Evolutionary conservation across 2,113 vertebrate species (phyloP), one percentile per base, ranked within the genome.

Genomic region (Ictalurus furcatus): DNA sequence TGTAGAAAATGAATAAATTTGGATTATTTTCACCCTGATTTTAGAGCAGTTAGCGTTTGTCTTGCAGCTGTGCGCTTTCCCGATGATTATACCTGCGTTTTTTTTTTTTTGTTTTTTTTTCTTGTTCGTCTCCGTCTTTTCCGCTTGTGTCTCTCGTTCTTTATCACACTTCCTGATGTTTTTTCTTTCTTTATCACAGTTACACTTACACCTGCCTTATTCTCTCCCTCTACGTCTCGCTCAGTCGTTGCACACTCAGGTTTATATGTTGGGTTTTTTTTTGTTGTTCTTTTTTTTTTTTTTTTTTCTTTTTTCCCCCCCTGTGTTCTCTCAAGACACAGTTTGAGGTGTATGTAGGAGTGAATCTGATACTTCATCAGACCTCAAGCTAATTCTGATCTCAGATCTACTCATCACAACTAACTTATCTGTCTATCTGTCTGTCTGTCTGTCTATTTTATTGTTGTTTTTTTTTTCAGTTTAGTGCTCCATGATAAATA

Each of bases 151-250:
- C 93, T 91, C 93, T 93, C 90, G 58, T 58, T 90, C 90, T 91
- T 92, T 88, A 67, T 91, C 91, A 92, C 92, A 93, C 92, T 91
- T 85, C 87, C 83, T 92, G 90, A 61, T 93, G 88, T 87, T 90
- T 94, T 88, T 88, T 90, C 93, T 92, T 84, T 5, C 91, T 94
- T 93, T 93, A 92, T 94, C 90, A 23, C 54, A 59, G 63, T 63
- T 40, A 84, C 58, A 84, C 58, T 40, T 84, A 40, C 81, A 44
- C 34, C 58, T 63, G 6, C 91, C 89, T 90, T 90, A 89, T 79
- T 90, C 89, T 90, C 89, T 80, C 84, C 76, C 74, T 89, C 88
- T 89, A 82, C 92, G 90, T 14, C 30, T 82, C 59, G 21, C 25
- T 17, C 37, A 56, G 52, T 59, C 16, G 54, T 21, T 13, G 30